phyloP scores from a whole-genome alignment of 1,140 invertebrate genomes.

The Leptopilina clavipes region DNA sequence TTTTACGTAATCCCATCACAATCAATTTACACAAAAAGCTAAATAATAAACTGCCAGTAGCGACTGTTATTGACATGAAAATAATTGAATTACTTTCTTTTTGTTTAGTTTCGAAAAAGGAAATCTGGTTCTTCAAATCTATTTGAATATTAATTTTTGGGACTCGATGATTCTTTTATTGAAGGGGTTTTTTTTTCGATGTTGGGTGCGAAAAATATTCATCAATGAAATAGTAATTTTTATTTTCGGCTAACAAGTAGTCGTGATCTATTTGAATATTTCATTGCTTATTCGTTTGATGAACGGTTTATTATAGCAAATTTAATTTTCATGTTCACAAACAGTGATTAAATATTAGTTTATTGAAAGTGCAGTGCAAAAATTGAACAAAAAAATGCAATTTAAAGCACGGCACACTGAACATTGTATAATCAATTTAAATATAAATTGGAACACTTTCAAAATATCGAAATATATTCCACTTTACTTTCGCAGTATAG shows the following conservation, averaged over 20 bases:
- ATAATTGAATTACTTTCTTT: too few species aligned
- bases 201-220: too few species aligned
- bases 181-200: too few species aligned
- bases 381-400: conserved; percentile 8
- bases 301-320: neutral
- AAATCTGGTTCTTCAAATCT: too few species aligned
- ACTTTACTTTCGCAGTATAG: neutral
- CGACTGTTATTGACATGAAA: too few species aligned
- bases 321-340: neutral
- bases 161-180: too few species aligned
- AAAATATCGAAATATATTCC: conserved; percentile 12
- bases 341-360: neutral
- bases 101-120: too few species aligned
- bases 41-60: too few species aligned
- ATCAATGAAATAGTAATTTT: too few species aligned
- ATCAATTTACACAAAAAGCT: too few species aligned
- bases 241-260: neutral
- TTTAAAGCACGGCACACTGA: neutral
- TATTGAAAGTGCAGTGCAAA: neutral
- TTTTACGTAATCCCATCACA: too few species aligned
- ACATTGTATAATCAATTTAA: conserved; percentile 15
- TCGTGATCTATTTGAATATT: neutral
- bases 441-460: conserved; percentile 11
- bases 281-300: neutral
- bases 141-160: too few species aligned